These are phyloP conservation scores for Diaperis boleti DNA, from an alignment of 2,888 invertebrate genomes.

Conservation along the genomic window DNA sequence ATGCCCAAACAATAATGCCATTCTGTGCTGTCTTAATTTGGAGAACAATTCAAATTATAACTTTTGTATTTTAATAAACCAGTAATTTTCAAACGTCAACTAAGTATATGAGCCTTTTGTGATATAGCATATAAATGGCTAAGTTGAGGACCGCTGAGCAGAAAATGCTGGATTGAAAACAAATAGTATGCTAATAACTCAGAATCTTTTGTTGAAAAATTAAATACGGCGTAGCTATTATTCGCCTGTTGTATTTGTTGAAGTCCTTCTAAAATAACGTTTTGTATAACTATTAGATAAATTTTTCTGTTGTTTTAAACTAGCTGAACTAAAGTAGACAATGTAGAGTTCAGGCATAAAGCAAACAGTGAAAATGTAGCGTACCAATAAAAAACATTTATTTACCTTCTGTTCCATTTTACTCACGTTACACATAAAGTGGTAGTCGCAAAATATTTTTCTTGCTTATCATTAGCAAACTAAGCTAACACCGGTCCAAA, in stretches of 20 bases:
- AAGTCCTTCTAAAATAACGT: constrained; percentile 1
- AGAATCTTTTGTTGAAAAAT: constrained; percentile 5
- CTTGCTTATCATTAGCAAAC: constrained; percentile 1
- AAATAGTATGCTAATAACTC: not conserved
- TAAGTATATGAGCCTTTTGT: too few relatives aligned
- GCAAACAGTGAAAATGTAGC: constrained; percentile 14
- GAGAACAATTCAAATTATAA: too few relatives aligned
- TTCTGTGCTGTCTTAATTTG: not conserved
- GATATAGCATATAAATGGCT: too few relatives aligned
- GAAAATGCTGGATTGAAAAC: not conserved
- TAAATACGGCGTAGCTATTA: constrained; percentile 3
- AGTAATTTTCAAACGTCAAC: too few relatives aligned
- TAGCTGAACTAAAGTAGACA: not conserved
- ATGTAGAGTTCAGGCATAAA: constrained; percentile 9
- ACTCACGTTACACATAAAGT: constrained; percentile 1
- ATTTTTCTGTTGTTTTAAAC: constrained; percentile 6
- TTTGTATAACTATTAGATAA: not conserved
- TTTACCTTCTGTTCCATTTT: not conserved
- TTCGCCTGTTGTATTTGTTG: constrained; percentile 5
- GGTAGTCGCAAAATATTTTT: constrained; percentile 1
- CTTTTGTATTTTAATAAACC: too few relatives aligned
- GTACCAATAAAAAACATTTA: constrained; percentile 3
- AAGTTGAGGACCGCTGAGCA: too few relatives aligned
- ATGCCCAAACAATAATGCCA: constrained; percentile 15
- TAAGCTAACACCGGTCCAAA: not conserved